Percentiles rank a stretch among this genome's conserved stretches.
Evolutionary conservation across 2,113 vertebrate species (phyloP).

Genomic region (Phaethon lepturus): DNA sequence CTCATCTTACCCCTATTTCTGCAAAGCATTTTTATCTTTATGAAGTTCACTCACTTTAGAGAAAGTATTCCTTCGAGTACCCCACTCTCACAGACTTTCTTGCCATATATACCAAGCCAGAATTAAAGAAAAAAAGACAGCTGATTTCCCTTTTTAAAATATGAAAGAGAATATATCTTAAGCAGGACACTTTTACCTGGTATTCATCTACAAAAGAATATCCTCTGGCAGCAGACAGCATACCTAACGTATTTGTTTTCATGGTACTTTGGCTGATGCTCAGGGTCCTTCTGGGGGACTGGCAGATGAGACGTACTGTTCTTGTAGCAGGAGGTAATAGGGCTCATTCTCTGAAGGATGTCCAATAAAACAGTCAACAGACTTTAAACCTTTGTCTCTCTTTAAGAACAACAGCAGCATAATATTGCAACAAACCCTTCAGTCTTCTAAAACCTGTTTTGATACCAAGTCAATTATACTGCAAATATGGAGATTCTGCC

Average conservation of each 20-base stretch:
- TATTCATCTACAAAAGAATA: neutral
- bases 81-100: neutral
- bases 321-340: neutral
- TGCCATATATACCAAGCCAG: neutral
- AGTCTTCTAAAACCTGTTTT: neutral
- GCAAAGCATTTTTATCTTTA: neutral
- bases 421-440: neutral
- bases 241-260: neutral
- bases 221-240: neutral
- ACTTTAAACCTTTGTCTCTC: neutral
- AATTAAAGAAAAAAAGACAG: neutral
- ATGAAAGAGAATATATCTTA: neutral
- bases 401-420: neutral
- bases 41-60: neutral
- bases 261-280: neutral
- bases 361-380: neutral
- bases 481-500: neutral
- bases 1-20: neutral
- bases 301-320: neutral
- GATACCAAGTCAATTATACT: neutral
- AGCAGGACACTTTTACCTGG: neutral
- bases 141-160: neutral
- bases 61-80: neutral
- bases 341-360: neutral
- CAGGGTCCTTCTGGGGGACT: neutral